phyloP scores from a whole-genome alignment of 35 echinoderm and acorn worm species.

The Acanthaster planci region DNA sequence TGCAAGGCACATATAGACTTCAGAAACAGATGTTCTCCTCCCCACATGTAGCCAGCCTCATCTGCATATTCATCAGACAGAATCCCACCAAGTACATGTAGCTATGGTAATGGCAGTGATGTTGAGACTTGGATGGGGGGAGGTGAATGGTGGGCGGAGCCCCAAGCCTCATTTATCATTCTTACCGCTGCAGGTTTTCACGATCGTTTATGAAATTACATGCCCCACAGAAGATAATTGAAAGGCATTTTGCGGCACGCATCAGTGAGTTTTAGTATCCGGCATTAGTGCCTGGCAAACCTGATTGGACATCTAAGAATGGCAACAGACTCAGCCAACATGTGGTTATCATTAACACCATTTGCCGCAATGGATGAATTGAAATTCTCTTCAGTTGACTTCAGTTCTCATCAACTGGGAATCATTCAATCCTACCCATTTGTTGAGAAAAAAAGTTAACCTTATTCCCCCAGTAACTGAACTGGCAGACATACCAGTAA shows the following conservation, averaged over 20 bases:
- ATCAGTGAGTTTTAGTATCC: neutral
- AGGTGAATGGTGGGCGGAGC: neutral
- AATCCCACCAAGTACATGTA: neutral
- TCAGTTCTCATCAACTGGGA: no score
- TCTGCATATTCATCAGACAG: neutral
- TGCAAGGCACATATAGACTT: neutral
- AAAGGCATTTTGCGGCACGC: neutral
- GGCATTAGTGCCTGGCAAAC: no score
- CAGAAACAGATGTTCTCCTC: constrained; percentile 37
- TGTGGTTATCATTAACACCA: no score
- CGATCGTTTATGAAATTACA: neutral
- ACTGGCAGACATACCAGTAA: no score
- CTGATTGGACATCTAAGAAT: no score
- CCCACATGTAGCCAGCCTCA: constrained; percentile 13
- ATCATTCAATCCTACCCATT: no score
- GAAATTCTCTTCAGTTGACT: no score
- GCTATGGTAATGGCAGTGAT: neutral
- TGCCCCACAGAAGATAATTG: neutral
- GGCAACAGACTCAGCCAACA: no score
- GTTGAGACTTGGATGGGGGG: neutral
- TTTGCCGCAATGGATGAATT: no score
- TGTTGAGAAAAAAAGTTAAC: no score
- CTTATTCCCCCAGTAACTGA: no score
- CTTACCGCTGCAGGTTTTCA: neutral
- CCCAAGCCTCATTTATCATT: constrained; percentile 1